Evolutionary conservation across 2,888 invertebrate genomes (phyloP).

Genomic region (Melanostoma scalare): DNA sequence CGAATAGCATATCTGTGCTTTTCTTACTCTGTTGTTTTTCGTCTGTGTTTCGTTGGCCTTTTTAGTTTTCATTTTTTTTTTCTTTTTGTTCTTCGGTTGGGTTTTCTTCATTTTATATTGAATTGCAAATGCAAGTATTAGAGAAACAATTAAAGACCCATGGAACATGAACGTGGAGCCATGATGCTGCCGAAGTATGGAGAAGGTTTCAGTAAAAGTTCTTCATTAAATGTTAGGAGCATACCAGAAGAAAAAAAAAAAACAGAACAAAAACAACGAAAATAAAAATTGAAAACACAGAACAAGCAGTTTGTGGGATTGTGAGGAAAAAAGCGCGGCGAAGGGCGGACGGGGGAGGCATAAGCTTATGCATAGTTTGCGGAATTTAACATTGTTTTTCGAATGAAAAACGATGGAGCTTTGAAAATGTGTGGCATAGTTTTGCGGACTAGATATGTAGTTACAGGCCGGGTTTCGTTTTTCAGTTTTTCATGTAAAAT

Average conservation of each 20-base stretch:
- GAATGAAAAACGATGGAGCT: background rate
- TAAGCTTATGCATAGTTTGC: slow-evolving; percentile 45
- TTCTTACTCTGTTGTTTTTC: slow-evolving; percentile 61
- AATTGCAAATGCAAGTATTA: slow-evolving; percentile 68
- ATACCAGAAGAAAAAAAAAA: background rate
- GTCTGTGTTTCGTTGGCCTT: slow-evolving; percentile 52
- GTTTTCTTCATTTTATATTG: slow-evolving; percentile 38
- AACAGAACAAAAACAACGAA: too few species aligned
- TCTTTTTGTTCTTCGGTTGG: background rate
- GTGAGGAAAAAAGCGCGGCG: background rate
- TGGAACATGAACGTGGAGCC: slow-evolving; percentile 36
- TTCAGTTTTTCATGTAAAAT: slow-evolving; percentile 38
- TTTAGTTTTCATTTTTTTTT: slow-evolving; percentile 16
- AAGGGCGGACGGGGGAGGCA: slow-evolving; percentile 12
- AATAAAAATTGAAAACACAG: slow-evolving; percentile 17
- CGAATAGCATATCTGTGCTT: slow-evolving; percentile 66
- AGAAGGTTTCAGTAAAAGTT: slow-evolving; percentile 22
- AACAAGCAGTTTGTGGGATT: too few species aligned
- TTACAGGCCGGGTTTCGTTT: background rate
- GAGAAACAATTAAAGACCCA: slow-evolving; percentile 65
- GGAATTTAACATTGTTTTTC: slow-evolving; percentile 29
- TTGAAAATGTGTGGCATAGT: slow-evolving; percentile 37
- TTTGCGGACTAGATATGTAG: slow-evolving; percentile 11
- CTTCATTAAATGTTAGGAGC: slow-evolving; percentile 53
- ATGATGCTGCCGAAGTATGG: slow-evolving; percentile 19